These are phyloP conservation scores for Etheostoma perlongum DNA, from an alignment of 2,797 vertebrate species.

Conservation along the genomic window DNA sequence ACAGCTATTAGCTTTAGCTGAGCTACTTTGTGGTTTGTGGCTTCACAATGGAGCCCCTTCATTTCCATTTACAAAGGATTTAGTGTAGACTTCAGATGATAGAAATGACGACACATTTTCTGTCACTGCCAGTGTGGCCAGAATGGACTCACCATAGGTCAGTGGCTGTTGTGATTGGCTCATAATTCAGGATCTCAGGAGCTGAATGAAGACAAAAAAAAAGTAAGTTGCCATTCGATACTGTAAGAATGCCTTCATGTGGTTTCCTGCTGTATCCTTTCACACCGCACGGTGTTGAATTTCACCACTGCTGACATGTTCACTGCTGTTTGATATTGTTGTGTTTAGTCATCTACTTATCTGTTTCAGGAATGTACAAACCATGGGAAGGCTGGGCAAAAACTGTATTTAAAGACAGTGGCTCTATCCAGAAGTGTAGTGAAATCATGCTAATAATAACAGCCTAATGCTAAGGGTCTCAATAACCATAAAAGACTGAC, in stretches of 20 bases:
- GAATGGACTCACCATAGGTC: constrained; percentile 93
- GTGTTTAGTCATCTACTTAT: not conserved
- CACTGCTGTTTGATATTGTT: not conserved
- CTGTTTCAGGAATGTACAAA: not conserved
- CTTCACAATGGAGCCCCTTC: not conserved
- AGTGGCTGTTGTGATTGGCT: constrained; percentile 95
- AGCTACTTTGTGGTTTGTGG: constrained; percentile 19
- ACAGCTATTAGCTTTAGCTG: constrained; percentile 10
- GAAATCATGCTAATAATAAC: not conserved
- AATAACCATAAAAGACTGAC: not conserved
- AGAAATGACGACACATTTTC: not conserved
- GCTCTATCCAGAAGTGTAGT: no score
- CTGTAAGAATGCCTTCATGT: not conserved
- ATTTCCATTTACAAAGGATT: constrained; percentile 14
- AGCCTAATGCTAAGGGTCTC: not conserved
- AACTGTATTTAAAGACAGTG: not conserved
- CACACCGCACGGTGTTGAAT: not conserved
- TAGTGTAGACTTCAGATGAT: not conserved
- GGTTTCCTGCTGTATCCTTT: constrained; percentile 2
- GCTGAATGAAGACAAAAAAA: constrained; percentile 79
- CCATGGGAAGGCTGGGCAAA: not conserved
- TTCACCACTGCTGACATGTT: not conserved
- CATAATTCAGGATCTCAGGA: constrained; percentile 97
- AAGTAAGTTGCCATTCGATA: not conserved
- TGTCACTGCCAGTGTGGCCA: no score